Evolutionary conservation across 2,888 invertebrate species (phyloP), one percentile per base, ranked within the genome.

Genomic region (Rotaria sp.): DNA sequence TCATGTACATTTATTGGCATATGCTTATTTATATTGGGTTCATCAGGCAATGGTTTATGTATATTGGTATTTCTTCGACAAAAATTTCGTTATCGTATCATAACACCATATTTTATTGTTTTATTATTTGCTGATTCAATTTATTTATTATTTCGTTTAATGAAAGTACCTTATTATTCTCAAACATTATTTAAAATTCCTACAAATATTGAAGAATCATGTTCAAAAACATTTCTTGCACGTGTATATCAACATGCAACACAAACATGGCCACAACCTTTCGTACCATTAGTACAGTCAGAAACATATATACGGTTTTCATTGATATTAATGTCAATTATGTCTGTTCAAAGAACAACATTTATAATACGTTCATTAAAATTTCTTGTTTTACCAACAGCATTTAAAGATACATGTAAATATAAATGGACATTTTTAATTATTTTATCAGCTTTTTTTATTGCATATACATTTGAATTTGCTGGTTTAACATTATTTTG

Each of bases 31-130:
- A 26, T 80, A 5, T 80, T 80, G 15, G 80, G 80, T 45, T 26
- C 45, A 80, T 45, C n/a, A 24, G n/a, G 80, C 10, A 80, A 80
- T 45, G 26, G 41, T 1, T 13, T 80, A 41, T 80, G 80, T n/a
- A 80, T 80, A 41, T 80, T 80, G 8, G 80, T 80, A 45, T 80
- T 80, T 80, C 80, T 80, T 45, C 41, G 80, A 80, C 26, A n/a
- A n/a, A 45, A 80, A 41, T 80, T 80, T 45, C 80, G 80, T 45
- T 80, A 80, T 80, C 80, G 80, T 80, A 80, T 80, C 1, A 80
- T 80, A 45, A 80, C 80, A n/a, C 80, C 80, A 7, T 80, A 45
- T 80, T 80, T 80, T n/a, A 80, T 80, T n/a, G 80, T 80, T 80
- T 80, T 80, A 80, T n/a, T 80, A 26, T 26, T 26, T 3, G 80